These are phyloP conservation scores for Octopus bimaculoides DNA, from an alignment of 1,140 invertebrate species.

Conservation along the genomic window DNA sequence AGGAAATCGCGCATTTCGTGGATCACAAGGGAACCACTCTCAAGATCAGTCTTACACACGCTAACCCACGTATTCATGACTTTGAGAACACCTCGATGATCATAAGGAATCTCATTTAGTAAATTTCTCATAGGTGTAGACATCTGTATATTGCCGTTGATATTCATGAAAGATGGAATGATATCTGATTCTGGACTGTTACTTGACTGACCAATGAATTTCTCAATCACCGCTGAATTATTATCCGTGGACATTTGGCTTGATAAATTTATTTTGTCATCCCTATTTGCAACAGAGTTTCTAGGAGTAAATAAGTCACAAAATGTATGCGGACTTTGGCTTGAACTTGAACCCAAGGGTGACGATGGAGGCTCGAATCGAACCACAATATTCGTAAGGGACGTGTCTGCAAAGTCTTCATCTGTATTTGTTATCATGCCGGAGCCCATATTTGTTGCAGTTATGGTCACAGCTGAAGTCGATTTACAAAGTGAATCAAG, in stretches of 20 bases:
- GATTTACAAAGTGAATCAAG: slow-evolving; percentile 21
- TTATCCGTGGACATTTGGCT: not conserved
- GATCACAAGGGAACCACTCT: slow-evolving; percentile 43
- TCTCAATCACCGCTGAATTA: not conserved
- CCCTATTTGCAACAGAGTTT: not conserved
- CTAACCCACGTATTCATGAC: slow-evolving; percentile 53
- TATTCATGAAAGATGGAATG: slow-evolving; percentile 18
- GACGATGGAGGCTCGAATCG: slow-evolving; percentile 52
- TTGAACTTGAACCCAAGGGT: slow-evolving; percentile 45
- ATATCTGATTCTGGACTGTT: slow-evolving; percentile 9
- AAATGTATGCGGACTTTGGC: slow-evolving; percentile 45
- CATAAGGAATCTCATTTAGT: slow-evolving; percentile 41
- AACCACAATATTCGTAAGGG: slow-evolving; percentile 46
- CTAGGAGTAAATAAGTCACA: slow-evolving; percentile 31
- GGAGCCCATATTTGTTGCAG: slow-evolving; percentile 41
- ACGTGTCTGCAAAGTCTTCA: slow-evolving; percentile 28
- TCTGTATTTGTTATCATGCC: slow-evolving; percentile 17
- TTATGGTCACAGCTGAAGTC: slow-evolving; percentile 46
- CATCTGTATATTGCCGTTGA: not conserved
- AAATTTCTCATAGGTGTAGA: slow-evolving; percentile 16
- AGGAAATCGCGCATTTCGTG: slow-evolving; percentile 54
- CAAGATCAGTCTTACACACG: slow-evolving; percentile 47
- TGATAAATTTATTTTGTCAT: not conserved
- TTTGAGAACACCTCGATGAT: slow-evolving; percentile 48
- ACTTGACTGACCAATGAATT: not conserved